Evolutionary conservation across 2,113 vertebrate genomes (phyloP).

Genomic region (Carassius auratus): DNA sequence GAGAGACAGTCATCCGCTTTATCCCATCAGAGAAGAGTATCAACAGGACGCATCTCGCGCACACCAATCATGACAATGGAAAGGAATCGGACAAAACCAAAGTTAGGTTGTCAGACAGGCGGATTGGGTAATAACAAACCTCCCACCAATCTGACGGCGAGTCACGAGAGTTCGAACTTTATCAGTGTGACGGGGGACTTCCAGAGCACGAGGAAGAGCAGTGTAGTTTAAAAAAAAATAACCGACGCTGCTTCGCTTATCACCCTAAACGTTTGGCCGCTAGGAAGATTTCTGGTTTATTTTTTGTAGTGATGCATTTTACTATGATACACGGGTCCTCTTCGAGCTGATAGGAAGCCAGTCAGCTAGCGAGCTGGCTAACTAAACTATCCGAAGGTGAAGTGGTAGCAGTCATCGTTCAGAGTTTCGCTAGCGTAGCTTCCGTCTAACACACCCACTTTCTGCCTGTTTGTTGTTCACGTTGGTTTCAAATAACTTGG

Average conservation of each 20-base stretch:
- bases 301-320: background rate
- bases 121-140: constrained; percentile 73
- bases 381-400: constrained; percentile 47
- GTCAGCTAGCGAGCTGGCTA: constrained; percentile 47
- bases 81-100: constrained; percentile 57
- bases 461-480: background rate
- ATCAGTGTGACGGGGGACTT: constrained; percentile 31
- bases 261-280: background rate
- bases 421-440: constrained; percentile 30
- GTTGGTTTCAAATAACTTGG: background rate
- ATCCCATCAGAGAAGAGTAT: constrained; percentile 57
- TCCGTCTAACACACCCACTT: constrained; percentile 41
- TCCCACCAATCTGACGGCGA: constrained; percentile 66
- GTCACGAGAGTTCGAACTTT: constrained; percentile 71
- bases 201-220: constrained; percentile 25
- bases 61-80: constrained; percentile 69
- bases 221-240: background rate
- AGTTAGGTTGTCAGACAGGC: constrained; percentile 71
- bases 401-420: constrained; percentile 37
- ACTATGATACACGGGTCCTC: constrained; percentile 5
- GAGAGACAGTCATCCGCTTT: constrained; percentile 54
- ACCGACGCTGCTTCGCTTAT: background rate
- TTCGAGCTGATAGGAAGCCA: constrained; percentile 11
- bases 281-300: background rate
- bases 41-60: constrained; percentile 36